Evolutionary conservation across 2,113 vertebrate genomes (phyloP).

Genomic region (Oncorhynchus nerka): DNA sequence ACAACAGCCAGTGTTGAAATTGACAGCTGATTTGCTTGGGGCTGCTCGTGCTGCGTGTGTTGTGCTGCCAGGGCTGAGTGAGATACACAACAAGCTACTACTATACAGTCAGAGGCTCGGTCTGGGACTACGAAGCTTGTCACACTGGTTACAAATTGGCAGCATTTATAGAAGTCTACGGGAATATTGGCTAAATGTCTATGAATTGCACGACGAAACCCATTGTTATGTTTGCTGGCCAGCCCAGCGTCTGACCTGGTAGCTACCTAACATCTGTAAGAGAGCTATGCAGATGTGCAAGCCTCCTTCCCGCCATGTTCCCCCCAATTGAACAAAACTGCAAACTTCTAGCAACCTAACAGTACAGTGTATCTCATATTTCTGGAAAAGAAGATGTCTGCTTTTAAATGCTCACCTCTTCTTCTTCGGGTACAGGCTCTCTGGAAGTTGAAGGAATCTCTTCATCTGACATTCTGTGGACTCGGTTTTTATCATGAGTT

Average conservation of each 20-base stretch:
- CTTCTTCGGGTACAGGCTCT: conserved; percentile 31
- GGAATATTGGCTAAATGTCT: not conserved
- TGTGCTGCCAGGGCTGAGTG: not conserved
- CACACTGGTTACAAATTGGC: not conserved
- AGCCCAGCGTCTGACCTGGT: not conserved
- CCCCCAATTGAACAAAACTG: conserved; percentile 29
- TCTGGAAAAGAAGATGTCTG: conserved; percentile 15
- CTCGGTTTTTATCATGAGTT: conserved; percentile 22
- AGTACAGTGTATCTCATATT: conserved; percentile 19
- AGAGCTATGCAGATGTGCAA: conserved; percentile 25
- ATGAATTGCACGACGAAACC: not conserved
- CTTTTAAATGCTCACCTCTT: conserved; percentile 47
- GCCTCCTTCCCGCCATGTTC: conserved; percentile 44
- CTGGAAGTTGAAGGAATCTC: conserved; percentile 58
- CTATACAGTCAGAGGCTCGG: not conserved
- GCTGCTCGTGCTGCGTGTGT: no score
- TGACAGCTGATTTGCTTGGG: not conserved
- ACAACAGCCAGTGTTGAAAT: not conserved
- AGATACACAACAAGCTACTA: not conserved
- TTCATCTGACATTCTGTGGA: conserved; percentile 52
- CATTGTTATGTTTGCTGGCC: not conserved
- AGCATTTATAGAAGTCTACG: not conserved
- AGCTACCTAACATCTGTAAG: conserved; percentile 26
- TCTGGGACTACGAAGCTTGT: not conserved
- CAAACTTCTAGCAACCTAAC: conserved; percentile 39